phyloP scores from a whole-genome alignment of 2,888 invertebrate species.

The Herminia tarsipennalis region DNA sequence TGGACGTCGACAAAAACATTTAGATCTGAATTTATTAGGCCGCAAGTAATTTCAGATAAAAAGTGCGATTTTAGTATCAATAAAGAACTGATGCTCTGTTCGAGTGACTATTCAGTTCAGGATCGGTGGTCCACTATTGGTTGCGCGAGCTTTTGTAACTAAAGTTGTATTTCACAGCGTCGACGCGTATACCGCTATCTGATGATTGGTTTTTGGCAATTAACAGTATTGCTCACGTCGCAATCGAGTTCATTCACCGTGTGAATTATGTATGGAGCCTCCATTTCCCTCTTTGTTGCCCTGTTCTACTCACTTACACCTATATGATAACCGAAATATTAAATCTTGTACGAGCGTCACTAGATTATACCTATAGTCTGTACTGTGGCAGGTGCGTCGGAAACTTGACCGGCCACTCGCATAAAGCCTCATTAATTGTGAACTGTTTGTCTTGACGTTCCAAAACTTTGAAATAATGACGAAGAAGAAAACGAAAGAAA shows the following conservation, averaged over 20 bases:
- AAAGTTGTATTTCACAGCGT: slow-evolving; percentile 81
- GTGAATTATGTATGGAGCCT: slow-evolving; percentile 83
- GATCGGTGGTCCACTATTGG: slow-evolving; percentile 36
- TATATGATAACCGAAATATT: slow-evolving; percentile 39
- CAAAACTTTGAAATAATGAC: too few species aligned
- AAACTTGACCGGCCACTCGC: too few species aligned
- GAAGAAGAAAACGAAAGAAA: too few species aligned
- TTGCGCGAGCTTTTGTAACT: slow-evolving; percentile 71
- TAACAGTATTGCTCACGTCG: slow-evolving; percentile 83
- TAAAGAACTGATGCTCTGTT: slow-evolving; percentile 24
- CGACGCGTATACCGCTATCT: slow-evolving; percentile 81
- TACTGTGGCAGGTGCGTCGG: too few species aligned
- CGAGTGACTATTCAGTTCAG: slow-evolving; percentile 37
- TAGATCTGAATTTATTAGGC: slow-evolving; percentile 3
- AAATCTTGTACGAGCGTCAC: slow-evolving; percentile 20
- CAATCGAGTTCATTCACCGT: slow-evolving; percentile 83
- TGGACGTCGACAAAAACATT: slow-evolving; percentile 34
- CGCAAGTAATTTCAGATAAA: neutral
- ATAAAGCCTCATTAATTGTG: too few species aligned
- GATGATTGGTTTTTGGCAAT: slow-evolving; percentile 86
- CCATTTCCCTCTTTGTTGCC: slow-evolving; percentile 76
- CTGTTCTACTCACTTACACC: slow-evolving; percentile 52
- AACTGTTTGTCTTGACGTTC: too few species aligned
- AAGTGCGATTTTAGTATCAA: neutral
- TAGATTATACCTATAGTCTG: slow-evolving; percentile 13